Evolutionary conservation across 2,797 vertebrate genomes (phyloP).

Genomic region (Sternotherus odoratus): DNA sequence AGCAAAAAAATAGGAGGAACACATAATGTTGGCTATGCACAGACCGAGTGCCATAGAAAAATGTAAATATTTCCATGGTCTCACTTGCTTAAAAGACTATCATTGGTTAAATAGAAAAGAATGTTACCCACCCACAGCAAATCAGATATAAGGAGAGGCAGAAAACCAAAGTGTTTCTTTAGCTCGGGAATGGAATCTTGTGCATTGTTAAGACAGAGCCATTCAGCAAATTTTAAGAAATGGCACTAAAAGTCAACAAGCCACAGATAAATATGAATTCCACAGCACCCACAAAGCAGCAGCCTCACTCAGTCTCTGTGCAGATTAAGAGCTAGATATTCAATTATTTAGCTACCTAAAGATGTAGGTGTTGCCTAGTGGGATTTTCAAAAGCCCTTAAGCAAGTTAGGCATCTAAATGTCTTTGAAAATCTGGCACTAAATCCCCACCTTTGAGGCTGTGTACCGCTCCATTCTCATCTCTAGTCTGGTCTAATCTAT

Average conservation of each 20-base stretch:
- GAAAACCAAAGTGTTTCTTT: constrained; percentile 38
- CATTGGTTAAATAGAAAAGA: constrained; percentile 52
- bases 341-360: background rate
- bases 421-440: background rate
- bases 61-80: constrained; percentile 66
- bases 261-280: constrained; percentile 47
- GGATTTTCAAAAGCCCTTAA: background rate
- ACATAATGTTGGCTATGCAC: background rate
- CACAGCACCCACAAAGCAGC: background rate
- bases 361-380: background rate
- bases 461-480: background rate
- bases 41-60: constrained; percentile 42
- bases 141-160: constrained; percentile 50
- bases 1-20: background rate
- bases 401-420: background rate
- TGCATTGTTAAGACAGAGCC: background rate
- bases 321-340: background rate
- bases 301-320: background rate
- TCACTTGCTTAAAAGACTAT: constrained; percentile 44
- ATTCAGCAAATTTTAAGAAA: constrained; percentile 4
- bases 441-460: background rate
- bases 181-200: background rate
- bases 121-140: constrained; percentile 39
- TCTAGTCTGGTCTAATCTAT: background rate
- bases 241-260: background rate